phyloP scores from a whole-genome alignment of 2,113 vertebrate genomes.

The Atractosteus spatula region DNA sequence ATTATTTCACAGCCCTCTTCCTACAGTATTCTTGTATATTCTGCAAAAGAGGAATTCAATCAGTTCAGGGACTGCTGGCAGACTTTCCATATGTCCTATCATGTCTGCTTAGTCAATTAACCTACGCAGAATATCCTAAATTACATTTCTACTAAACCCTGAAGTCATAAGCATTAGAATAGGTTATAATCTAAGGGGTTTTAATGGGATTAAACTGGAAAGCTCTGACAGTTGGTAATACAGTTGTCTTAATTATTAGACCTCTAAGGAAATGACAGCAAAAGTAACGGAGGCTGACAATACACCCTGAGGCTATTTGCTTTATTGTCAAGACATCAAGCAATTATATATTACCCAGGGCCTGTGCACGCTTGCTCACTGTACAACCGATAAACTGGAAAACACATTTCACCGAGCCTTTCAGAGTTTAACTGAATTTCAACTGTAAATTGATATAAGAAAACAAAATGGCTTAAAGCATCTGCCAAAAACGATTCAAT shows the following conservation, averaged over 20 bases:
- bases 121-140: conserved; percentile 15
- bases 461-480: no score
- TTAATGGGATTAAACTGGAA: conserved; percentile 60
- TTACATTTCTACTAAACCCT: conserved; percentile 18
- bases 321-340: conserved; percentile 56
- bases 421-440: no score
- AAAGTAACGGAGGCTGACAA: conserved; percentile 57
- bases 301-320: conserved; percentile 58
- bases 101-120: conserved; percentile 18
- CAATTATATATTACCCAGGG: conserved; percentile 52
- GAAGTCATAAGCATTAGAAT: conserved; percentile 8
- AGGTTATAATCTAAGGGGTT: conserved; percentile 13
- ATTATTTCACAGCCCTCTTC: background rate
- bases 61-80: conserved; percentile 13
- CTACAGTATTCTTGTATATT: background rate
- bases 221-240: conserved; percentile 37
- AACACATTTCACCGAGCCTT: background rate
- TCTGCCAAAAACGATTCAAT: no score
- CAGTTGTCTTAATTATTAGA: conserved; percentile 72
- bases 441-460: no score
- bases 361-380: conserved; percentile 11
- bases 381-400: background rate
- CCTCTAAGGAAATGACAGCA: conserved; percentile 67
- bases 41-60: conserved; percentile 13
- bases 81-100: conserved; percentile 8